Evolutionary conservation across 2,113 vertebrate species (phyloP).

Genomic region (Lampris incognitus): DNA sequence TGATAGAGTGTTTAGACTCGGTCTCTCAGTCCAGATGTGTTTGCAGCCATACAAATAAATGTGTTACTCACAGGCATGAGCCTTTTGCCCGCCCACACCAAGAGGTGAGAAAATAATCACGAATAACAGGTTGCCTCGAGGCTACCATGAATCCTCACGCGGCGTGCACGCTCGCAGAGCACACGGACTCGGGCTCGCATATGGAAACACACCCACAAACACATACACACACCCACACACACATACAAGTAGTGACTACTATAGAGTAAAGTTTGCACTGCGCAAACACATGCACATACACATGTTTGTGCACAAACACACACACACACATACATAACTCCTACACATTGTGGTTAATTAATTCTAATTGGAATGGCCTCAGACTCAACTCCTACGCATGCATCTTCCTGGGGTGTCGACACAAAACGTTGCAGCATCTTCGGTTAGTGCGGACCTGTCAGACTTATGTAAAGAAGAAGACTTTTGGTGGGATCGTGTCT

Average conservation of each 20-base stretch:
- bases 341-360: conserved; percentile 73
- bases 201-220: not conserved
- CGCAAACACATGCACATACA: conserved; percentile 15
- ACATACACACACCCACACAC: conserved; percentile 2
- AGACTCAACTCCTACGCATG: conserved; percentile 75
- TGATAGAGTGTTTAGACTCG: conserved; percentile 17
- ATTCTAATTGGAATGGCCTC: conserved; percentile 73
- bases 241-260: conserved; percentile 2
- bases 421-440: conserved; percentile 45
- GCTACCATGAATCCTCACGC: conserved; percentile 15
- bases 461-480: conserved; percentile 20
- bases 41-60: not conserved
- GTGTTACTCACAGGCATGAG: not conserved
- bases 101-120: conserved; percentile 26
- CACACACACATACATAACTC: conserved; percentile 50
- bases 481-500: conserved; percentile 17
- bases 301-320: conserved; percentile 18
- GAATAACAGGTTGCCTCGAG: conserved; percentile 38
- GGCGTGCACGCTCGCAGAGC: not conserved
- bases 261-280: conserved; percentile 6
- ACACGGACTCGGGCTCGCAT: conserved; percentile 5
- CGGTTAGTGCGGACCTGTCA: conserved; percentile 10
- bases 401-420: conserved; percentile 56
- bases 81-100: conserved; percentile 23
- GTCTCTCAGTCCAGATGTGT: conserved; percentile 29